Evolutionary conservation across 2,888 invertebrate species (phyloP), one percentile per base, ranked within the genome.

Genomic region (Tetranychus piercei): DNA sequence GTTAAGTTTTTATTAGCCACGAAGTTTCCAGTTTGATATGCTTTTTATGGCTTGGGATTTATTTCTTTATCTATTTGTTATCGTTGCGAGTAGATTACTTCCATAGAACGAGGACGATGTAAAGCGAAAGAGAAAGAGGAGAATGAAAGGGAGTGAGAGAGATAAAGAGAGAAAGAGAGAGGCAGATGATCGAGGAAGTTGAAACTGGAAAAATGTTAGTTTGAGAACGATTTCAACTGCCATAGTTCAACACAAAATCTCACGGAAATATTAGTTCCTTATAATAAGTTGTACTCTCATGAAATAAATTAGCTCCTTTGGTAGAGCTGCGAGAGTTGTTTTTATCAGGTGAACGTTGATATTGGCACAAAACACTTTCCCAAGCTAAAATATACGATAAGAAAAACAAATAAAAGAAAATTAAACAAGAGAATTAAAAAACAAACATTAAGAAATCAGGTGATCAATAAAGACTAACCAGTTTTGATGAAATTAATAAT

Each of bases 401-500:
- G 55, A 55, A 15, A 55, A 55, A 55, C 55, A 55, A 15, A 55
- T 15, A 34, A 6, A 55, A 55, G 15, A 55, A 15, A 55, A 15
- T 55, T 55, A 55, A 55, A 55, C 9, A 55, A 55, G 15, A 9
- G 55, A 55, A 55, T 55, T 55, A 9, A 55, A 55, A 55, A 15
- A 45, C 45, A 55, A 15, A 15, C 15, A 55, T 15, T 15, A 15
- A 15, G 3, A 55, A 15, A 55, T 55, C 15, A 55, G 55, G 9
- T 55, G 15, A 15, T 2, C 55, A 55, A 55, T 15, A 55, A 34
- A 34, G 34, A 34, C 34, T 34, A 44, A 75, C 75, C 72, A 9
- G 65, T 72, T 65, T 66, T 66, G 43, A 75, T 75, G 55, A 72
- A 75, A 66, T 64, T 65, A 23, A 75, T 65, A 43, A 75, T 75